A percentile compares a stretch with the other conserved stretches of the same genome.
Evolutionary conservation across 1,140 invertebrate genomes (phyloP).

Genomic region (Pogonomyrmex californicus): DNA sequence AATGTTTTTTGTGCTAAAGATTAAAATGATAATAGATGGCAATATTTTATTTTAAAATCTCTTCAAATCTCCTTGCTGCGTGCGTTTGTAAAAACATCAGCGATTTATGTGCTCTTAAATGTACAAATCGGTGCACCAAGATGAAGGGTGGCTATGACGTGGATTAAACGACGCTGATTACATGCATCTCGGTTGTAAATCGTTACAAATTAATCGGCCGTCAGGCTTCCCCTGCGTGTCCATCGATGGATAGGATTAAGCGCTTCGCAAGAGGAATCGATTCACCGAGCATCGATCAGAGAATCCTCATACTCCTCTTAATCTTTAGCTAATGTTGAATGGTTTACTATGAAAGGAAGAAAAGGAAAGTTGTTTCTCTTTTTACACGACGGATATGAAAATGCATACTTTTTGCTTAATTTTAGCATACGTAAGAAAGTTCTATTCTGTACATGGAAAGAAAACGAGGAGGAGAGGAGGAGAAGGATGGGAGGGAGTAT

Average conservation of each 20-base stretch:
- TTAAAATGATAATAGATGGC: not conserved
- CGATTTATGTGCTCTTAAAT: slow-evolving; percentile 17
- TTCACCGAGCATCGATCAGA: slow-evolving; percentile 68
- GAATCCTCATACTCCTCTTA: slow-evolving; percentile 62
- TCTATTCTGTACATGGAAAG: not conserved
- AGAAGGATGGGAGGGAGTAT: not conserved
- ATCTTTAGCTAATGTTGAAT: slow-evolving; percentile 49
- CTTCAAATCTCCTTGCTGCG: not conserved
- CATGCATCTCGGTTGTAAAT: slow-evolving; percentile 72
- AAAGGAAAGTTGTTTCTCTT: slow-evolving; percentile 33
- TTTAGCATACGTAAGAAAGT: slow-evolving; percentile 48
- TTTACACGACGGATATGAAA: slow-evolving; percentile 33
- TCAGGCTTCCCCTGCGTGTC: slow-evolving; percentile 17
- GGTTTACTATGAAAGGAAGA: slow-evolving; percentile 24
- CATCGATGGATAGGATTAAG: slow-evolving; percentile 69
- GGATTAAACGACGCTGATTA: slow-evolving; percentile 73
- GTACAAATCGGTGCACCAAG: slow-evolving; percentile 35
- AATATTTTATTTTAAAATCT: not conserved
- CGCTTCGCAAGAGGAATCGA: slow-evolving; percentile 70
- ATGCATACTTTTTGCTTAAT: slow-evolving; percentile 31
- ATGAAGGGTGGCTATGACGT: slow-evolving; percentile 62
- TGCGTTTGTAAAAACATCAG: not conserved
- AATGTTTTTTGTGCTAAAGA: not conserved
- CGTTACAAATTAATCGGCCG: slow-evolving; percentile 75
- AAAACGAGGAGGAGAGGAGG: not conserved